Base-by-base conservation (phyloP, 1,140 invertebrate genomes). In the Camponotus pennsylvanicus region DNA sequence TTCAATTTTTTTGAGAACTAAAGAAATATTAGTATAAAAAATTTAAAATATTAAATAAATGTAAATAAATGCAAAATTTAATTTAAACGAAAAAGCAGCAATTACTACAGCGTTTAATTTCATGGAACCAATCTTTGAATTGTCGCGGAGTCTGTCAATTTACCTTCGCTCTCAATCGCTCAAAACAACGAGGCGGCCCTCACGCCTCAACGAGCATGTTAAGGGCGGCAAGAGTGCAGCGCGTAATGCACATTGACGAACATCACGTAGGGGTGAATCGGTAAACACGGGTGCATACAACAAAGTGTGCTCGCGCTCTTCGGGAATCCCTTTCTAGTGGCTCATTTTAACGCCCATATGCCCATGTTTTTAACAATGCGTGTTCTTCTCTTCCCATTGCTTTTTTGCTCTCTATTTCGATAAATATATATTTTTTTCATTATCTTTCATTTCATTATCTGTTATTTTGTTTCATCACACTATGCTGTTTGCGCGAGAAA, bases 261-360 rank as follows among this genome's bases (percentile, higher is more conserved):
- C 86, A 77, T 90, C 61, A 87, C 55, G 32, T 32, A 49, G 67
- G 52, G 49, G 69, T 73, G 80, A 73, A 75, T 55, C 67, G 59
- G 76, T 83, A 82, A 75, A 85, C 84, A 79, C n/a, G 78, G 63
- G 88, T 88, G 84, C 83, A 76, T 32, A 71, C 83, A 75, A 63
- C 63, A 67, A 86, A 86, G 63, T 67, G 73, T 42, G 63, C n/a
- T 27, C 37, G 45, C 55, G 52, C 88, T 76, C 64, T 63, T 61
- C 40, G 57, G 45, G 42, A 37, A 66, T 85, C 73, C 42, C 64
- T 87, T 87, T 84, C 91, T 64, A 7, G 61, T 87, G 90, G 88
- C 88, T 91, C 91, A 90, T 92, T 91, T 91, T 73, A 88, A 89
- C 88, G 91, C 91, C 27, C 91, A 92, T 92, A 92, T 92, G 86